These are phyloP conservation scores for Arctocebus calabarensis DNA, from an alignment of 2,797 vertebrate genomes.

Conservation along the genomic window DNA sequence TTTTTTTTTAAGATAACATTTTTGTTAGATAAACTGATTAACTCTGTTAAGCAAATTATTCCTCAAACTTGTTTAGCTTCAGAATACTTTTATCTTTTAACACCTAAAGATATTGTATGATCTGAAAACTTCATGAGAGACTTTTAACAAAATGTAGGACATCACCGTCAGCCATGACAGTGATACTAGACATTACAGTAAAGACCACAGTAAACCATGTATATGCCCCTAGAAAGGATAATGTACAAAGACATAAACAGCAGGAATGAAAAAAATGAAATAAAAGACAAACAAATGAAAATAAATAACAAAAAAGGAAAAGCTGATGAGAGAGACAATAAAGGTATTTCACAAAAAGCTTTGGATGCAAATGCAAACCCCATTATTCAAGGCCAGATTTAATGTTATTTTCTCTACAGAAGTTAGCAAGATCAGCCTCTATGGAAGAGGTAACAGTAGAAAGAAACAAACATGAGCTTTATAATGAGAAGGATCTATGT, in stretches of 20 bases:
- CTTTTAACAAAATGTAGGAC: conserved; percentile 22
- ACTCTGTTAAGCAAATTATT: conserved; percentile 35
- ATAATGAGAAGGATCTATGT: not conserved
- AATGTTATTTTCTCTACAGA: not conserved
- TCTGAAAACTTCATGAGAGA: conserved; percentile 17
- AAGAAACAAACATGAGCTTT: not conserved
- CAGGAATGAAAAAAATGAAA: not conserved
- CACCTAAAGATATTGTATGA: conserved; percentile 4
- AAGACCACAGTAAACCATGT: conserved; percentile 6
- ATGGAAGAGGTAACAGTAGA: not conserved
- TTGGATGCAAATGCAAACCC: not conserved
- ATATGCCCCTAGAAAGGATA: not conserved
- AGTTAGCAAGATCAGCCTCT: not conserved
- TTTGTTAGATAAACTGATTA: conserved; percentile 26
- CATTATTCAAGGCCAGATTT: not conserved
- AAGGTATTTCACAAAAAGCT: conserved; percentile 1
- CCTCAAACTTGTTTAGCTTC: conserved; percentile 17
- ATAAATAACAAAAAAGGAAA: conserved; percentile 52
- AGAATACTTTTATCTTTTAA: conserved; percentile 9
- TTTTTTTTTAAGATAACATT: not conserved
- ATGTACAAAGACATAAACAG: conserved; percentile 7
- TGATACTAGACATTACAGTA: not conserved
- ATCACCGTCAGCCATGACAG: not conserved
- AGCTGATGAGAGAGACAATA: not conserved
- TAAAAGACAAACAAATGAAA: not conserved